These are phyloP conservation scores for Cheiracanthium punctorium DNA, from an alignment of 2,888 invertebrate genomes.

Conservation along the genomic window DNA sequence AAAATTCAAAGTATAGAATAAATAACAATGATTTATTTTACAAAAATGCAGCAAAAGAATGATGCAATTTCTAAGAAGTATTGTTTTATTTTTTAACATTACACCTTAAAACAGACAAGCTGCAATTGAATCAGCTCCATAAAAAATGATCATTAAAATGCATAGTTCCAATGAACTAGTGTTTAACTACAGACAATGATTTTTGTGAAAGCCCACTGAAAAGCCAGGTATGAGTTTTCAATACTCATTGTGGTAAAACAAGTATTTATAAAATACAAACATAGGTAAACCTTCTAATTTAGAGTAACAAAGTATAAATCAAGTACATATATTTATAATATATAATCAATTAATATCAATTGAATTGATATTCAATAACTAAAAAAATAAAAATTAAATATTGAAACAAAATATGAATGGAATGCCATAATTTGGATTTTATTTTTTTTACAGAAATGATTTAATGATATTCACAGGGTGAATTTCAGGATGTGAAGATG, in stretches of 20 bases:
- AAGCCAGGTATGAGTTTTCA: constrained; percentile 46
- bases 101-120: constrained; percentile 70
- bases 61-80: constrained; percentile 37
- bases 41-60: constrained; percentile 11
- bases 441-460: constrained; percentile 37
- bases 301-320: background rate
- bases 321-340: background rate
- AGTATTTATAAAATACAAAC: background rate
- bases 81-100: constrained; percentile 54
- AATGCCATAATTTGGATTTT: constrained; percentile 56
- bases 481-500: constrained; percentile 29
- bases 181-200: constrained; percentile 51
- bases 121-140: constrained; percentile 65
- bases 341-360: constrained; percentile 42
- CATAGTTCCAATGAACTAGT: constrained; percentile 52
- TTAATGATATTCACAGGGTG: constrained; percentile 65
- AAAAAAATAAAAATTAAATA: constrained; percentile 44
- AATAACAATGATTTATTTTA: background rate
- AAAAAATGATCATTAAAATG: constrained; percentile 69
- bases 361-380: constrained; percentile 15
- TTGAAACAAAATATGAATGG: constrained; percentile 50
- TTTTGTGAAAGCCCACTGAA: constrained; percentile 63
- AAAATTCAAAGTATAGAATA: background rate
- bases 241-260: background rate
- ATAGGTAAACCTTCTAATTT: background rate